Base-by-base conservation (phyloP, 2,888 invertebrate genomes). In the Serrognathus titanus region DNA sequence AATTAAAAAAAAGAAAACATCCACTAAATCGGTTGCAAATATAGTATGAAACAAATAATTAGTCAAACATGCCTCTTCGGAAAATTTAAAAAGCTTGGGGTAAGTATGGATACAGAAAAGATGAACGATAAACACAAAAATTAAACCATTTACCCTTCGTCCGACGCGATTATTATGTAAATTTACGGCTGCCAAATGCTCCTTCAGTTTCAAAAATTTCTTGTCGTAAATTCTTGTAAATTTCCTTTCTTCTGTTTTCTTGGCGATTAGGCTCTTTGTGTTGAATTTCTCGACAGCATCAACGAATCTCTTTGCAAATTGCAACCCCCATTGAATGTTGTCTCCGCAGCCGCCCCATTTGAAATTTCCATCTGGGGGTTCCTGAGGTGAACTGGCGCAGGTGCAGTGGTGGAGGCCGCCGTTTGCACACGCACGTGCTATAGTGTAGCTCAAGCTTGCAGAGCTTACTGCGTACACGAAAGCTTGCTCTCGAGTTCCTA, bases 311-410 rank as follows among this genome's bases (percentile, higher is more conserved):
- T 86, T 86, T 8, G 87, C 85, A 70, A 90, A 88, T 67, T 85
- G 81, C 55, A 85, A 83, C 1, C 88, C 90, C 81, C 88, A 89
- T 65, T 84, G 82, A 53, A 87, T 82, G 77, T 93, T 90, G 71
- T 93, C 92, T 0, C 90, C 89, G 74, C 93, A 93, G 35, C 93
- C 93, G 46, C 91, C 91, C 92, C 92, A 92, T 75, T 91, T 89
- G 79, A 90, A 91, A 60, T 86, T 81, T 1, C 85, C 86, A 55
- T 83, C 83, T 6, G 88, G 86, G 10, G 71, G 57, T 70, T 87
- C 86, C 55, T 83, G 82, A 0, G 90, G 90, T 16, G 88, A 84
- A 3, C 83, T 80, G 1, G 90, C 90, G 75, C 93, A 93, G 41
- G 89, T 86, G 78, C 93, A 93, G 48, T 88, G 87, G 8, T 87